Evolutionary conservation across 2,113 vertebrate genomes (phyloP).

Genomic region (Nerophis ophidion): DNA sequence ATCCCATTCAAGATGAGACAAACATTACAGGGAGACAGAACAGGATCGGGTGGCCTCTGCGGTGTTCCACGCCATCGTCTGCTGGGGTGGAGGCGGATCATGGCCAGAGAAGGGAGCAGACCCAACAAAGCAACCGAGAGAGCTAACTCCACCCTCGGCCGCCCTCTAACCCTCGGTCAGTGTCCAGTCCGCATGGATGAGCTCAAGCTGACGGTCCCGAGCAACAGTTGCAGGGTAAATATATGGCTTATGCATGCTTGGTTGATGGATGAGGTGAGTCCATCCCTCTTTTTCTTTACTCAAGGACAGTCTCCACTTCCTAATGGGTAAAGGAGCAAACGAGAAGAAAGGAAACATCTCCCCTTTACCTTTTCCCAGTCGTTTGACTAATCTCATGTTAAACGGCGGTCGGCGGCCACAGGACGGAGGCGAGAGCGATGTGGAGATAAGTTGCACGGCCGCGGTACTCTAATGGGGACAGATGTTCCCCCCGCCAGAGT

Average conservation of each 20-base stretch:
- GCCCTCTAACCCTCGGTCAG: too few relatives aligned
- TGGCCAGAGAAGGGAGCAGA: too few relatives aligned
- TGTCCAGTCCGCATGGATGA: too few relatives aligned
- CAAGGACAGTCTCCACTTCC: slow-evolving; percentile 45
- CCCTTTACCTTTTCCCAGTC: slow-evolving; percentile 49
- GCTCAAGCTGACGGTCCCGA: too few relatives aligned
- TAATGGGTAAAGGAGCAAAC: slow-evolving; percentile 56
- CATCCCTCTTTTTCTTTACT: slow-evolving; percentile 41
- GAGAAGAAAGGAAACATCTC: slow-evolving; percentile 19
- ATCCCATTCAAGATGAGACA: too few relatives aligned
- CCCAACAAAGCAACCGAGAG: too few relatives aligned
- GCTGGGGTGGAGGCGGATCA: too few relatives aligned
- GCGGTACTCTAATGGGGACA: slow-evolving; percentile 65
- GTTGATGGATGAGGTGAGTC: slow-evolving; percentile 63
- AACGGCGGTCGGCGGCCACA: slow-evolving; percentile 54
- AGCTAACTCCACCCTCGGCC: too few relatives aligned
- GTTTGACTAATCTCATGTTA: slow-evolving; percentile 68
- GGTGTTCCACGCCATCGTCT: too few relatives aligned
- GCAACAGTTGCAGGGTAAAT: slow-evolving; percentile 4
- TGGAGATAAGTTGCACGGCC: slow-evolving; percentile 59
- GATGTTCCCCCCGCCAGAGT: slow-evolving; percentile 62
- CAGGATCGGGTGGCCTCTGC: too few relatives aligned
- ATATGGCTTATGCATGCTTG: background rate
- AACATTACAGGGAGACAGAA: too few relatives aligned
- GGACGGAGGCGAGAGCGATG: slow-evolving; percentile 42